These are phyloP conservation scores for Drosophila peninsularis DNA, from an alignment of 2,888 invertebrate genomes.

Conservation along the genomic window DNA sequence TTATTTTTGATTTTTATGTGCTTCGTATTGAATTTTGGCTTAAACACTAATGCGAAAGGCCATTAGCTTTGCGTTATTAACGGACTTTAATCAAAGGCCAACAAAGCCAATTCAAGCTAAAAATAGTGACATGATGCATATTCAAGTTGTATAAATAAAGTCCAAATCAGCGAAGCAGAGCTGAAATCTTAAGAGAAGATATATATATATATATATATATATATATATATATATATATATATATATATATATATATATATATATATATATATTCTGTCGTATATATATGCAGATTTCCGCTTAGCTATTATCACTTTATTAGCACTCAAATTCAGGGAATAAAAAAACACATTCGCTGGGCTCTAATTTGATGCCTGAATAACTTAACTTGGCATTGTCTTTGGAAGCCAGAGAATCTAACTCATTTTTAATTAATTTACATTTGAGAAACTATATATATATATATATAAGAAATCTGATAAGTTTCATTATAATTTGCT, in stretches of 20 bases:
- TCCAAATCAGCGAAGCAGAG: not conserved
- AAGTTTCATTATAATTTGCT: not conserved
- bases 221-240: not conserved
- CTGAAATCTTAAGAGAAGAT: not conserved
- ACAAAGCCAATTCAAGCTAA: constrained; percentile 6
- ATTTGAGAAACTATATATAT: not conserved
- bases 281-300: not conserved
- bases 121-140: constrained; percentile 14
- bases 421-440: not conserved
- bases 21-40: not conserved
- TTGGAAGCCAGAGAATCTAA: not conserved
- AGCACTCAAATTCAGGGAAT: constrained; percentile 11
- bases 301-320: constrained; percentile 9
- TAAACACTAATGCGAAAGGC: constrained; percentile 2
- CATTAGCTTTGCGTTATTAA: constrained; percentile 8
- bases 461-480: not conserved
- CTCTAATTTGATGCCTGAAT: constrained; percentile 8
- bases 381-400: constrained; percentile 3
- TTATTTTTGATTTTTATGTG: not conserved
- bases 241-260: not conserved
- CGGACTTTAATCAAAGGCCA: constrained; percentile 8
- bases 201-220: not conserved
- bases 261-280: not conserved
- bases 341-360: constrained; percentile 1
- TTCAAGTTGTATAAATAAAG: not conserved